Percentiles rank a stretch among this genome's conserved stretches.
phyloP scores from a whole-genome alignment of 2,797 vertebrate genomes.

The Threskiornis aethiopicus region DNA sequence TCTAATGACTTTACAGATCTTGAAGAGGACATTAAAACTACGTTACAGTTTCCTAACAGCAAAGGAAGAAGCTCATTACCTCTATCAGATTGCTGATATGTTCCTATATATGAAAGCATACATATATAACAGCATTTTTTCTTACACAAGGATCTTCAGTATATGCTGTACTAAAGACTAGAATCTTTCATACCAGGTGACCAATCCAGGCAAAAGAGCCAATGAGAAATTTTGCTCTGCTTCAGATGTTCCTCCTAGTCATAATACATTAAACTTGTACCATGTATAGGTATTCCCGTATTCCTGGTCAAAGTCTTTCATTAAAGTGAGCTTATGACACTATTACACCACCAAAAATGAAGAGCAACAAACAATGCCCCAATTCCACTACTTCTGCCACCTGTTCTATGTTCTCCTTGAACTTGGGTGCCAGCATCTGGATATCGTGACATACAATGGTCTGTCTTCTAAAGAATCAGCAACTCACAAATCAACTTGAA shows the following conservation, averaged over 20 bases:
- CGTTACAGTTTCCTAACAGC: not conserved
- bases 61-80: not conserved
- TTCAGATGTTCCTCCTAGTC: not conserved
- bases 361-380: not conserved
- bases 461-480: not conserved
- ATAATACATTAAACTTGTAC: not conserved
- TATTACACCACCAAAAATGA: not conserved
- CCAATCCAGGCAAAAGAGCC: not conserved
- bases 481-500: not conserved
- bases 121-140: not conserved
- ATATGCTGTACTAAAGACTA: not conserved
- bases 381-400: not conserved
- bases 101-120: not conserved
- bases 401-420: not conserved
- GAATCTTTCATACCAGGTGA: not conserved
- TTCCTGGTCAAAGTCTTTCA: not conserved
- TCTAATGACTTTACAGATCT: not conserved
- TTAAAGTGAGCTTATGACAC: not conserved
- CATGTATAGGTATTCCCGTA: not conserved
- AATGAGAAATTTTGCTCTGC: not conserved
- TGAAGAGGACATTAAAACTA: not conserved
- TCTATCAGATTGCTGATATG: not conserved
- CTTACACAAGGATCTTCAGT: not conserved
- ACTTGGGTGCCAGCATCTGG: not conserved
- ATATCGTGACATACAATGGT: not conserved